Percentiles rank a stretch among this genome's conserved stretches.
Conservation (phyloP, 2,888 invertebrate species). For the Allophyes oxyacanthae region DNA sequence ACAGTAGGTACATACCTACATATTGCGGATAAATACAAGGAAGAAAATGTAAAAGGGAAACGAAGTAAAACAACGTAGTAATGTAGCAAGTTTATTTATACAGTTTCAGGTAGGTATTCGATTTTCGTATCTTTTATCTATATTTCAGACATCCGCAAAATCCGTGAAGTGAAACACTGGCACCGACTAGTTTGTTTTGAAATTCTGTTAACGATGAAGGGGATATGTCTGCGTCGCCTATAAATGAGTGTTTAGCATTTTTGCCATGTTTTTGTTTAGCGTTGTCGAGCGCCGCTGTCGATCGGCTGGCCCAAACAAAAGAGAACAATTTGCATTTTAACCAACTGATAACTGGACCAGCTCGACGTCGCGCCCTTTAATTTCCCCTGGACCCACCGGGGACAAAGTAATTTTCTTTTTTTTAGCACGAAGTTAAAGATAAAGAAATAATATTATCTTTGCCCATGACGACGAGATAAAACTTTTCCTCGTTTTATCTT, state of each 20-base stretch:
- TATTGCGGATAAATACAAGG: conserved; percentile 18
- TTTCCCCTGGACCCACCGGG: conserved; percentile 71
- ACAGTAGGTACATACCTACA: conserved; percentile 18
- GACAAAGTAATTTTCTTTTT: conserved; percentile 76
- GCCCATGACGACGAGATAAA: conserved; percentile 69
- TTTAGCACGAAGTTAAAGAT: conserved; percentile 66
- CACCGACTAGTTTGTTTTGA: conserved; percentile 44
- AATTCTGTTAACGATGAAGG: conserved; percentile 63
- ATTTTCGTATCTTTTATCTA: conserved; percentile 23
- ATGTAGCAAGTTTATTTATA: conserved; percentile 27
- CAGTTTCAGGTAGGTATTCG: conserved; percentile 26
- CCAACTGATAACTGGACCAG: conserved; percentile 82
- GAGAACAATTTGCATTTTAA: conserved; percentile 86
- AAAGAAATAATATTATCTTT: conserved; percentile 73
- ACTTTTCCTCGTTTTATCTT: conserved; percentile 61
- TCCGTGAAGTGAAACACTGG: conserved; percentile 27
- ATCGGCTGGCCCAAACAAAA: conserved; percentile 80
- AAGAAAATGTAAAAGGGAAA: conserved; percentile 12
- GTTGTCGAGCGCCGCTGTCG: conserved; percentile 66
- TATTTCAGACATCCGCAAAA: conserved; percentile 13
- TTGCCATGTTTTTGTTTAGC: conserved; percentile 66
- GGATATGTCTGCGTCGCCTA: conserved; percentile 70
- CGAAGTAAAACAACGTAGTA: conserved; percentile 41
- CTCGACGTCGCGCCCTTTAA: conserved; percentile 72
- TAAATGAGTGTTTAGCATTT: conserved; percentile 83